Base-by-base conservation (phyloP, 2,113 vertebrate genomes). In the Ciconia stormi region DNA sequence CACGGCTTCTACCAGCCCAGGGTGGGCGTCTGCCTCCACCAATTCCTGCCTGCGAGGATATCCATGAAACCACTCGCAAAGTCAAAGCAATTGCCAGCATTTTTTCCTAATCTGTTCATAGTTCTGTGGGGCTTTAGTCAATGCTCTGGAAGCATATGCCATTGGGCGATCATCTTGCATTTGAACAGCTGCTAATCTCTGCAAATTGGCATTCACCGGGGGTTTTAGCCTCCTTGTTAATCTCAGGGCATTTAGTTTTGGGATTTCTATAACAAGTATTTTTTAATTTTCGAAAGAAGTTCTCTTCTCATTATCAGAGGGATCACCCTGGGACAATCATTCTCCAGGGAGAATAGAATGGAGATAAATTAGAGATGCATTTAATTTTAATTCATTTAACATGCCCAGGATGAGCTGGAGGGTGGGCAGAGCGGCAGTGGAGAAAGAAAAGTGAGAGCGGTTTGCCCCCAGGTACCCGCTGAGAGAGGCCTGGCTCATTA, bases 41-140 rank as follows among this genome's bases (percentile, higher is more conserved):
- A 73, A 13, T 63, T 80, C 69, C 83, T 87, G 86, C 52, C 71
- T 84, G 18, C 0, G 3, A 90, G 36, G 40, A 58, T 83, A 91
- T 70, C 86, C 93, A 56, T 95, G 93, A 92, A 97, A 94, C 95
- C 77, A 23, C 77, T 95, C 70, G n/a, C 73, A 89, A 86, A 95
- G 77, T 88, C 65, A 93, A 79, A 91, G 94, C 42, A 62, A 91
- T 93, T 94, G 69, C 91, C 66, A 89, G 83, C 91, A 95, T 97
- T 94, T 97, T 97, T 97, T 92, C 94, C 94, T 92, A 93, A 96
- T 93, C 96, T 97, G 56, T 96, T 97, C 97, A 93, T 71, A 89
- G 80, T 95, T 95, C 80, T 95, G 62, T 73, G 63, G 84, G 84
- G 50, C 34, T 94, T 91, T 86, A 88, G 80, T 89, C 87, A 87